phyloP scores from a whole-genome alignment of 2,888 invertebrate species.

The Drosophila ezoana region DNA sequence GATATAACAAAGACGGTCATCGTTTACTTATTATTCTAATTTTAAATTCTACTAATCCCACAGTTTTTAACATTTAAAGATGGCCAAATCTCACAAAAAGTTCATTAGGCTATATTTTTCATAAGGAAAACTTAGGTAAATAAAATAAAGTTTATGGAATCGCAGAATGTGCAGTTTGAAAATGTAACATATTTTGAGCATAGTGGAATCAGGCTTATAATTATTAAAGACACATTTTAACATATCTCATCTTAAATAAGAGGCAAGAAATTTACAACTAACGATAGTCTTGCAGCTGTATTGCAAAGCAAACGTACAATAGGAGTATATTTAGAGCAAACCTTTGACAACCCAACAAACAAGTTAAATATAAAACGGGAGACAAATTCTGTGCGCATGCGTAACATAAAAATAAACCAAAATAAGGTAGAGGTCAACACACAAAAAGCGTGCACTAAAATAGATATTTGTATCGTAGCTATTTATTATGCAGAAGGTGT shows the following conservation, averaged over 20 bases:
- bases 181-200: too few relatives aligned
- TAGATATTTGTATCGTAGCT: slow-evolving; percentile 33
- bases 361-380: slow-evolving; percentile 22
- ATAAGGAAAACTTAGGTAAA: too few relatives aligned
- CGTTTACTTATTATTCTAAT: too few relatives aligned
- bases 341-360: slow-evolving; percentile 28
- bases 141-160: too few relatives aligned
- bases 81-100: too few relatives aligned
- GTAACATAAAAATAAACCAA: slow-evolving; percentile 34
- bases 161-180: too few relatives aligned
- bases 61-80: too few relatives aligned
- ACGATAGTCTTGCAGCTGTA: slow-evolving; percentile 27
- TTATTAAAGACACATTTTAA: background rate
- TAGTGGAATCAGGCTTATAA: too few relatives aligned
- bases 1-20: too few relatives aligned
- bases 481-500: slow-evolving; percentile 52
- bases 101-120: too few relatives aligned
- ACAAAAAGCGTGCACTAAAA: slow-evolving; percentile 75
- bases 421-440: slow-evolving; percentile 29
- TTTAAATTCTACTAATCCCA: too few relatives aligned
- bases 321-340: slow-evolving; percentile 7
- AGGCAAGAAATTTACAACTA: background rate
- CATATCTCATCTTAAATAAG: background rate
- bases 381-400: slow-evolving; percentile 46
- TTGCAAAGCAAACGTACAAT: background rate